Percentiles rank a stretch among this genome's conserved stretches.
These are phyloP conservation scores for Denticeps clupeoides DNA, from an alignment of 2,797 vertebrate species.

Conservation along the genomic window DNA sequence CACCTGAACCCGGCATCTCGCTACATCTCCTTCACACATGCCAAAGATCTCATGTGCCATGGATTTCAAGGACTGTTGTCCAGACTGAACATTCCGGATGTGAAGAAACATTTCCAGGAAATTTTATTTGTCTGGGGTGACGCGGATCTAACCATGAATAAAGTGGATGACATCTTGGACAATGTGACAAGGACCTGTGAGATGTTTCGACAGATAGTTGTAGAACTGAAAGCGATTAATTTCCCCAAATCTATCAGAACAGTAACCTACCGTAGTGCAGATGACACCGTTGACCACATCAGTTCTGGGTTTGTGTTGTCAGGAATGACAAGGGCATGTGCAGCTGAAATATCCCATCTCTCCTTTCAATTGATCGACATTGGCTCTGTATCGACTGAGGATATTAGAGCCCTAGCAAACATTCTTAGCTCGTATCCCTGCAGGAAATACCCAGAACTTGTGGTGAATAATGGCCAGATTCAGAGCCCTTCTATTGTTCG, in stretches of 20 bases:
- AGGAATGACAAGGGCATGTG: slow-evolving; percentile 67
- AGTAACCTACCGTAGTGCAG: slow-evolving; percentile 64
- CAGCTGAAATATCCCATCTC: slow-evolving; percentile 55
- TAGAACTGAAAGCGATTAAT: slow-evolving; percentile 47
- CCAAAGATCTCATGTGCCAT: slow-evolving; percentile 33
- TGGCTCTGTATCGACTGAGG: slow-evolving; percentile 36
- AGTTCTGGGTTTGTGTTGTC: slow-evolving; percentile 65
- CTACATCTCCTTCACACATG: slow-evolving; percentile 27
- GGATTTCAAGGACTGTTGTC: slow-evolving; percentile 37
- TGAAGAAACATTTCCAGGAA: slow-evolving; percentile 51
- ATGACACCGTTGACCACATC: slow-evolving; percentile 55
- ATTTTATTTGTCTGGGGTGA: slow-evolving; percentile 72
- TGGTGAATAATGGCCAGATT: slow-evolving; percentile 55
- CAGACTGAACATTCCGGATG: slow-evolving; percentile 40
- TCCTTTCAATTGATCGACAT: slow-evolving; percentile 59
- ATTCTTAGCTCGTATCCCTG: slow-evolving; percentile 50
- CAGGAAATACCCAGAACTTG: slow-evolving; percentile 60
- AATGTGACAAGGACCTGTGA: slow-evolving; percentile 63
- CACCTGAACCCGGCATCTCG: slow-evolving; percentile 49
- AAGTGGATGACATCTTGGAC: slow-evolving; percentile 42
- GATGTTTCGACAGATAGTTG: slow-evolving; percentile 58
- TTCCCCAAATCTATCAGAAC: slow-evolving; percentile 52
- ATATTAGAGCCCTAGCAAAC: slow-evolving; percentile 55
- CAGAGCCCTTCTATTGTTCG: slow-evolving; percentile 49
- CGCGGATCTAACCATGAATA: slow-evolving; percentile 45